Base-by-base conservation (phyloP, 2,888 invertebrate species). In the Seira musarum region DNA sequence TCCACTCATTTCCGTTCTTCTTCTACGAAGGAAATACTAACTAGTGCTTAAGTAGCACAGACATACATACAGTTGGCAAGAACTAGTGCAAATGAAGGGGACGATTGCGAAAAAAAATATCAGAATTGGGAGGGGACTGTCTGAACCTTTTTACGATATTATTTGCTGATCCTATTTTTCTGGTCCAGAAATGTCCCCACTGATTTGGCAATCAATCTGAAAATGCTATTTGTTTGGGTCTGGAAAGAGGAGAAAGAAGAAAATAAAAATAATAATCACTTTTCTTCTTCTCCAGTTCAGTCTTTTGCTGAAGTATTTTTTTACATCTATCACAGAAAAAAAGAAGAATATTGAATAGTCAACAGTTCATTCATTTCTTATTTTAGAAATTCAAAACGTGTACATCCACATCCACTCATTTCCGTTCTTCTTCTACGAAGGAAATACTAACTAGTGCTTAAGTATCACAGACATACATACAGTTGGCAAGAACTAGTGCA, bases 91-190 rank as follows among this genome's bases (percentile, higher is more conserved):
- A 30, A 49, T 49, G 49, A 49, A n/a, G 2, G 40, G 40, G 49
- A 49, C 30, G 2, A 49, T 49, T 49, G 49, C 49, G 13, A 13
- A 40, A 40, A n/a, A 49, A 49, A 49, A 49, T 49, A 15, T 3
- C 3, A 49, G 30, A 30, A 13, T 49, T n/a, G n/a, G 49, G 15
- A 49, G 30, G 30, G 3, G 30, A 30, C 2, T 30, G 30, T 30
- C 30, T 30, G 30, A 49, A 49, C 49, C 49, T 15, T 15, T 49
- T 49, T 49, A 49, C 17, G 3, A 2, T n/a, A 13, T 49, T 49
- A 49, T 49, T 49, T 49, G 49, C 49, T 49, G 49, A 49, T 49
- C 17, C 49, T 49, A 49, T 49, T 49, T 49, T 49, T 49, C 15
- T 49, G 3, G 3, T 49, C 6, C 49, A 49, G 6, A 49, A 49